phyloP scores from a whole-genome alignment of 2,797 vertebrate genomes.

The Discoglossus pictus region DNA sequence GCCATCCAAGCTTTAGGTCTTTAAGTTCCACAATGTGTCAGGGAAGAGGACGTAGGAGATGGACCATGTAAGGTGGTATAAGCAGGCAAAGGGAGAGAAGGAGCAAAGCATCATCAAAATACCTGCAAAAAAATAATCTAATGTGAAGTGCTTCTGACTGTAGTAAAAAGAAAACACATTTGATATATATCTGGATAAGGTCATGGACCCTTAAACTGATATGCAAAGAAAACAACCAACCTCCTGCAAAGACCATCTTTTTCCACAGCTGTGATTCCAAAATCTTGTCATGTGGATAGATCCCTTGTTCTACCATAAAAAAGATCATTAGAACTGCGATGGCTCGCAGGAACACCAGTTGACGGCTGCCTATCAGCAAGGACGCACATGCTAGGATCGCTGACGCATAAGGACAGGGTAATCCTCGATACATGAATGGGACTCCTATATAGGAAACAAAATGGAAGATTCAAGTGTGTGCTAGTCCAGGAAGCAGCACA shows the following conservation, averaged over 20 bases:
- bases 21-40: slow-evolving; percentile 82
- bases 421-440: slow-evolving; percentile 85
- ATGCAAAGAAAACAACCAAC: slow-evolving; percentile 61
- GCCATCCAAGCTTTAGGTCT: slow-evolving; percentile 59
- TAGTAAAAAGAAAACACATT: background rate
- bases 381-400: slow-evolving; percentile 82
- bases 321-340: slow-evolving; percentile 81
- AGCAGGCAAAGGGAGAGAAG: slow-evolving; percentile 73
- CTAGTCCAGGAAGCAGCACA: too few relatives aligned
- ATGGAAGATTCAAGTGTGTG: background rate
- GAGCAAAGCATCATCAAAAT: slow-evolving; percentile 78
- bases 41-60: slow-evolving; percentile 90
- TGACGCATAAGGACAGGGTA: slow-evolving; percentile 88
- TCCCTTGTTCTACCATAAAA: slow-evolving; percentile 86
- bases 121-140: slow-evolving; percentile 66
- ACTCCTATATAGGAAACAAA: slow-evolving; percentile 65
- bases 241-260: slow-evolving; percentile 85
- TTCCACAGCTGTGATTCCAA: slow-evolving; percentile 94
- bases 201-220: background rate
- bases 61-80: slow-evolving; percentile 90
- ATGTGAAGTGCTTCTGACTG: background rate
- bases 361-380: slow-evolving; percentile 77
- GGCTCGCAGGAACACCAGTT: slow-evolving; percentile 71
- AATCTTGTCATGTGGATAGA: slow-evolving; percentile 88
- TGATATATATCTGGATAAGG: background rate